A percentile compares a stretch with the other conserved stretches of the same genome.
Evolutionary conservation across 2,113 vertebrate genomes (phyloP).

Genomic region (Gnathonemus longibarbis): DNA sequence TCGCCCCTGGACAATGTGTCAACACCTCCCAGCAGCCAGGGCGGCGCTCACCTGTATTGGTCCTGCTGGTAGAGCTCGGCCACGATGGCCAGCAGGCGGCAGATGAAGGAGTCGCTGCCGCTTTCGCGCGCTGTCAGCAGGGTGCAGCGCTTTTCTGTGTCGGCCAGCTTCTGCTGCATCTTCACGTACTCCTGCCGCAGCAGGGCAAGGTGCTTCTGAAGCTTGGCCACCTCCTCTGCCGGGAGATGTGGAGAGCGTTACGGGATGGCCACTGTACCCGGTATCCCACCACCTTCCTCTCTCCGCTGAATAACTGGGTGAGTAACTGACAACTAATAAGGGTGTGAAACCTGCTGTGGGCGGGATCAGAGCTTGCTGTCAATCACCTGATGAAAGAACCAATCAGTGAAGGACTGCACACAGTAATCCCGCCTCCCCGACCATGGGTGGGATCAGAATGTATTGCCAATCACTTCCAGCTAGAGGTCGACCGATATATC

Average conservation of each 20-base stretch:
- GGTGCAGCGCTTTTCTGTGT: slow-evolving; percentile 83
- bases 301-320: not conserved
- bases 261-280: not conserved
- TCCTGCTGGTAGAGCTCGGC: slow-evolving; percentile 85
- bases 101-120: slow-evolving; percentile 82
- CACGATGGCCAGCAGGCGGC: slow-evolving; percentile 81
- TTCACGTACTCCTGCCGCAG: slow-evolving; percentile 97
- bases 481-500: too few species aligned
- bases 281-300: not conserved
- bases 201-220: slow-evolving; percentile 96
- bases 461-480: not conserved
- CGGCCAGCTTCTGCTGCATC: slow-evolving; percentile 90
- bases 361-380: not conserved
- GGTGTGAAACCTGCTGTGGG: not conserved
- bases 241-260: not conserved
- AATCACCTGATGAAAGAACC: not conserved
- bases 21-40: not conserved
- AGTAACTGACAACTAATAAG: not conserved
- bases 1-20: too few species aligned
- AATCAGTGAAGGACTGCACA: not conserved
- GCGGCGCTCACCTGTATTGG: slow-evolving; percentile 80
- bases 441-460: not conserved
- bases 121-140: slow-evolving; percentile 74
- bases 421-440: not conserved
- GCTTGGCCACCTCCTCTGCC: slow-evolving; percentile 96